A percentile compares a stretch with the other conserved stretches of the same genome.
phyloP scores from a whole-genome alignment of 2,888 invertebrate genomes.

The Stegana nigrithorax region DNA sequence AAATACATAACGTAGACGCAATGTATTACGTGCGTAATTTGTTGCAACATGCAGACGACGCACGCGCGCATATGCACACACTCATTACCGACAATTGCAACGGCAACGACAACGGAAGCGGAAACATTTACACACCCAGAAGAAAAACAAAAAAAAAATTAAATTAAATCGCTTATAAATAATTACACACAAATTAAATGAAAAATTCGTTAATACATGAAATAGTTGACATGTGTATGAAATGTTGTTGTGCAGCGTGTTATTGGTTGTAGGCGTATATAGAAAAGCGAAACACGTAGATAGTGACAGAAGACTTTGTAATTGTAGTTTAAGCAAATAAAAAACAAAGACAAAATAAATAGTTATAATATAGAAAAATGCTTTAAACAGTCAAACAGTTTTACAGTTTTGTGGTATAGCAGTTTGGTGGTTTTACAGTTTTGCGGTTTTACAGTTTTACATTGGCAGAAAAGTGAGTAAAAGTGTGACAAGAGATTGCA shows the following conservation, averaged over 20 bases:
- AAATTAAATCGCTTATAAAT: constrained; percentile 17
- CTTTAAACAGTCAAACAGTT: background rate
- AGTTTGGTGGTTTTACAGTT: background rate
- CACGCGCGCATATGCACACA: constrained; percentile 32
- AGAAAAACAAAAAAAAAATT: constrained; percentile 17
- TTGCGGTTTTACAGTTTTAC: background rate
- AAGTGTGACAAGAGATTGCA: too few relatives aligned
- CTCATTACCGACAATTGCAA: constrained; percentile 16
- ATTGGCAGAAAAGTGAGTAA: too few relatives aligned
- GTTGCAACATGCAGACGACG: constrained; percentile 61
- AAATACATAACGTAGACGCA: constrained; percentile 21
- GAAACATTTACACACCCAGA: constrained; percentile 20
- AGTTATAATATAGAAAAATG: too few relatives aligned
- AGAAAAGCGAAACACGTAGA: background rate
- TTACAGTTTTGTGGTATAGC: background rate
- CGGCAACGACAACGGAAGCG: constrained; percentile 14
- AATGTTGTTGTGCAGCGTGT: background rate
- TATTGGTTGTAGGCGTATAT: background rate
- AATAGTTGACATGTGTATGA: background rate
- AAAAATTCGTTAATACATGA: background rate
- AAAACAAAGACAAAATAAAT: background rate
- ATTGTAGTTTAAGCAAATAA: background rate
- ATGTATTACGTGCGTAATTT: constrained; percentile 33
- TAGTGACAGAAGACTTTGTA: too few relatives aligned
- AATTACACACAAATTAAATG: background rate